Conservation (phyloP, 2,113 vertebrate genomes). For the Eidolon helvum region DNA sequence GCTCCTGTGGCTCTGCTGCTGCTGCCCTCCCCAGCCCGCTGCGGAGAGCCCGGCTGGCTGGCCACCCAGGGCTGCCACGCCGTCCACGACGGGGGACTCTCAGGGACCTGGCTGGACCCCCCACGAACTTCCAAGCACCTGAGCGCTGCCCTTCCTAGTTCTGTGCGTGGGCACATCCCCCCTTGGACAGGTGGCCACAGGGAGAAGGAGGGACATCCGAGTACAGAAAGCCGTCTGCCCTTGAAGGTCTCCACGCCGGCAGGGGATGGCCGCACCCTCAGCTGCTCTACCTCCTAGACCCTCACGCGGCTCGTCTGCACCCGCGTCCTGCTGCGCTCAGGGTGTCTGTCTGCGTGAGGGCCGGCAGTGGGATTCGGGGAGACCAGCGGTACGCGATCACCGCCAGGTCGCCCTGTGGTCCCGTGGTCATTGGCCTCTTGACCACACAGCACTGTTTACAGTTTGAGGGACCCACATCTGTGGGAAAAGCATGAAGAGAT, state of each 20-base stretch:
- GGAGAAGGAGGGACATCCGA: neutral
- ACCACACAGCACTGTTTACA: constrained; percentile 21
- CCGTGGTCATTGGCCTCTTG: neutral
- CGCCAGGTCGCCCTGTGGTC: neutral
- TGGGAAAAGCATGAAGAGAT: neutral
- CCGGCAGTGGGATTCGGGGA: neutral
- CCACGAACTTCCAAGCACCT: constrained; percentile 57
- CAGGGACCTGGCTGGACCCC: neutral
- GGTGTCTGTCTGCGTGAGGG: fast-evolving
- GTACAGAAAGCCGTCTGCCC: fast-evolving
- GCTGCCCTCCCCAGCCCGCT: fast-evolving
- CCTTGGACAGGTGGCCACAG: neutral
- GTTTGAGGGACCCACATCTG: neutral
- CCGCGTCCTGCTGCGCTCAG: fast-evolving
- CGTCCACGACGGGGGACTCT: neutral
- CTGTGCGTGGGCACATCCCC: neutral
- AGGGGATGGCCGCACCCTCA: fast-evolving
- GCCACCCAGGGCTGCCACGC: fast-evolving
- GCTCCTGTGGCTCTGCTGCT: constrained; percentile 82
- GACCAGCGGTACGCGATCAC: neutral
- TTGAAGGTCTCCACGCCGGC: fast-evolving
- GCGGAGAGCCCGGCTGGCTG: fast-evolving
- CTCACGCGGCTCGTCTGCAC: fast-evolving
- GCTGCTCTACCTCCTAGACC: constrained; percentile 48
- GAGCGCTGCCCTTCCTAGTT: neutral